Evolutionary conservation across 2,797 vertebrate genomes (phyloP), one percentile per base, ranked within the genome.

Genomic region (Lateolabrax maculatus): DNA sequence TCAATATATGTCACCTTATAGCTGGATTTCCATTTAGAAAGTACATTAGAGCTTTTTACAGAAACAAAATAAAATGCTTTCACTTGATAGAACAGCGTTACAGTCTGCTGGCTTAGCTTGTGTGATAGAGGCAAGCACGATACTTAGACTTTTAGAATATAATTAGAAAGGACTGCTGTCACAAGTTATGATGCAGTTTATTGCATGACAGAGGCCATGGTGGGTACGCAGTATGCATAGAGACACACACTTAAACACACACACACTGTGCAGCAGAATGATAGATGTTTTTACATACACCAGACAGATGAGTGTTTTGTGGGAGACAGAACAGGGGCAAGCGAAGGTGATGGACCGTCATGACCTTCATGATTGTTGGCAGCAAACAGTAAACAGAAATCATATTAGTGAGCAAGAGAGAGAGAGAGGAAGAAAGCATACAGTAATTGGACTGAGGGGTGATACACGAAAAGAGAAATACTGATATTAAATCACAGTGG

Each of bases 381-480:
- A 73, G 80, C 76, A 88, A 89, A 89, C 77, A 74, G 67, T 87
- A 86, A 92, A 85, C 79, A 90, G 69, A 87, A 90, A 86, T 82
- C 69, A 72, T 34, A 55, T 77, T 25, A 71, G 39, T 11, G 37
- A 31, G 65, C 1, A 39, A 23, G 36, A 52, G 12, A 51, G 41
- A 34, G 46, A 25, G 27, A 60, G 63, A 55, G 31, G 25, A 16
- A 58, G 37, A 63, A 27, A 43, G 27, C 46, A 57, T 41, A 16
- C 52, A 43, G 60, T 84, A 84, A 91, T 86, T 83, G 83, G 84
- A 84, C 68, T 62, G 71, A 63, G 52, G 53, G 58, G 46, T 57
- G 23, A 79, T 60, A 77, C 57, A 84, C 75, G 49, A 79, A 61
- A 74, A 73, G 58, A 81, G 48, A 74, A 81, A 86, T 36, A 79